Evolutionary conservation across 92 coral and sea anemone genomes (phyloP), one percentile per base, ranked within the genome.

Genomic region (Metridium senile): DNA sequence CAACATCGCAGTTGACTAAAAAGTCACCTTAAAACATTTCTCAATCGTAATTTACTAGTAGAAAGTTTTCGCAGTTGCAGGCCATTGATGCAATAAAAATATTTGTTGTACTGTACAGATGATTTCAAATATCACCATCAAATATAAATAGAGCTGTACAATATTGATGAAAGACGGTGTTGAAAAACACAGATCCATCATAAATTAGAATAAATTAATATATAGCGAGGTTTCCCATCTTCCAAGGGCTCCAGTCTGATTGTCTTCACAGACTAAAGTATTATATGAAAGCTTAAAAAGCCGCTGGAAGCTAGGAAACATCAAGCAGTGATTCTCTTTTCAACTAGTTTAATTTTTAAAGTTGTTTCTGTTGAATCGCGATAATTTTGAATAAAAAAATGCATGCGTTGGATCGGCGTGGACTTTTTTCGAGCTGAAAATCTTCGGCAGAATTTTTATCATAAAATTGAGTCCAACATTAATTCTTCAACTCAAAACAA

Each of bases 101-200:
- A 62, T 73, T 20, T 28, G 9, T 53, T 26, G 8, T n/a, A 32
- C 54, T 62, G 65, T 66, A 65, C 75, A 56, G 64, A 45, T 33
- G 75, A 70, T 46, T 27, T n/a, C 30, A 77, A 64, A 65, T 77
- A 78, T 30, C 51, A 32, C 43, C 32, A 54, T 35, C 51, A 58
- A 78, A 78, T 78, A 78, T 66, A 77, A 69, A 78, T 78, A 51
- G 59, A 22, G 68, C 58, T 78, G 66, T 79, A 79, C 84, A 79
- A 32, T 31, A 26, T 19, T 68, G 72, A 22, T 3, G 25, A 66
- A 28, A n/a, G 29, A 2, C 46, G 10, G 47, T 21, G 18, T 62
- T 62, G 68, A 26, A 26, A 26, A 26, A 17, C 16, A 22, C 21
- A 53, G 43, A 27, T 33, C 33, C 28, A 33, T 30, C 63, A 73